Evolutionary conservation across 2,797 vertebrate genomes (phyloP).

Genomic region (Dendrocincla fuliginosa): DNA sequence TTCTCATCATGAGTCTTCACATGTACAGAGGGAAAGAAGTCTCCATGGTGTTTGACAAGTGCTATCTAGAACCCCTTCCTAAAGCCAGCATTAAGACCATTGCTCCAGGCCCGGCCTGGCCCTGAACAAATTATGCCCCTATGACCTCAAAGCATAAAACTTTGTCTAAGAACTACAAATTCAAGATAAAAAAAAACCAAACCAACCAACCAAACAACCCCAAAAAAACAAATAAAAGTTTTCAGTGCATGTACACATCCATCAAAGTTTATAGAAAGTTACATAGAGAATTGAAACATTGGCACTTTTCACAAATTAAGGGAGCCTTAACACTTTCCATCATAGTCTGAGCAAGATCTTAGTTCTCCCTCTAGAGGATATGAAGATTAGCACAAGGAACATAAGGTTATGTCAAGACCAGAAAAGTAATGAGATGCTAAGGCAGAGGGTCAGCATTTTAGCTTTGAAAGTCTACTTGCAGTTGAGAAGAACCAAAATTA

Average conservation of each 20-base stretch:
- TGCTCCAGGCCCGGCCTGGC: not conserved
- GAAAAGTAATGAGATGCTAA: not conserved
- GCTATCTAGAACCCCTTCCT: not conserved
- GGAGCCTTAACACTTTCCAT: not conserved
- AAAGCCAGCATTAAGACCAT: not conserved
- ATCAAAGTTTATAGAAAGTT: not conserved
- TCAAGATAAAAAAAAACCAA: not conserved
- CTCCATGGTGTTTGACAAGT: not conserved
- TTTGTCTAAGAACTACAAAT: not conserved
- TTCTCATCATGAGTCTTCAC: not conserved
- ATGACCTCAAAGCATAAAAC: not conserved
- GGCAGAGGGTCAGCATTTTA: not conserved
- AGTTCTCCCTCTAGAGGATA: slow-evolving; percentile 50
- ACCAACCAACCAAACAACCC: too few relatives aligned
- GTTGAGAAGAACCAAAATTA: not conserved
- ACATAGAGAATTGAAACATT: not conserved
- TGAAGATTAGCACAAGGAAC: not conserved
- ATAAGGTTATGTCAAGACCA: not conserved
- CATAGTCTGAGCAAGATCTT: not conserved
- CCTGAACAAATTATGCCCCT: not conserved
- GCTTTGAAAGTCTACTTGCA: not conserved
- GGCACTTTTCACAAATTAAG: not conserved
- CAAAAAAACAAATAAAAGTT: not conserved
- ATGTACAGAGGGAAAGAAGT: accelerated
- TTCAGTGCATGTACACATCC: not conserved